Percentiles rank a stretch among this genome's conserved stretches.
Conservation (phyloP, 1,140 invertebrate species). For the Diorhabda sublineata region DNA sequence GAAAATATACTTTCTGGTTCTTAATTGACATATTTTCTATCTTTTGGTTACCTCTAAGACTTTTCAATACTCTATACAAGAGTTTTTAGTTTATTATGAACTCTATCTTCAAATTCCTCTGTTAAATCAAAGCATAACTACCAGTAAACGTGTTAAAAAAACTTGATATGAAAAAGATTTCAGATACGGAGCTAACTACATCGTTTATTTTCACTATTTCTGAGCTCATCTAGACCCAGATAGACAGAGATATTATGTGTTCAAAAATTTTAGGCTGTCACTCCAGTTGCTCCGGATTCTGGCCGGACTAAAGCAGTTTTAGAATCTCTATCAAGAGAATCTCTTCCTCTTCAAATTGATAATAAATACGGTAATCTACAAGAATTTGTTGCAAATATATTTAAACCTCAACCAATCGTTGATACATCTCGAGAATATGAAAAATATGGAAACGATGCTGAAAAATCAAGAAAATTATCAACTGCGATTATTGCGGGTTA, state of each 20-base stretch:
- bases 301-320: slow-evolving; percentile 36
- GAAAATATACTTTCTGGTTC: too few relatives aligned
- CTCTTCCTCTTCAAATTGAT: slow-evolving; percentile 33
- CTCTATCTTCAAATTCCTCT: too few relatives aligned
- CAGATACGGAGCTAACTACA: too few relatives aligned
- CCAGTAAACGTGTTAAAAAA: too few relatives aligned
- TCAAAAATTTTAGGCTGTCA: slow-evolving; percentile 10
- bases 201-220: too few relatives aligned
- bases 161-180: too few relatives aligned
- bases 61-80: too few relatives aligned
- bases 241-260: neutral
- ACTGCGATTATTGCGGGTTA: slow-evolving; percentile 55
- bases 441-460: slow-evolving; percentile 66
- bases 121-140: too few relatives aligned
- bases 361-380: slow-evolving; percentile 50
- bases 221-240: too few relatives aligned
- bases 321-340: slow-evolving; percentile 33
- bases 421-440: slow-evolving; percentile 64
- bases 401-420: slow-evolving; percentile 60
- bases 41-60: too few relatives aligned
- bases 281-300: slow-evolving; percentile 33
- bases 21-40: too few relatives aligned
- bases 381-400: slow-evolving; percentile 47
- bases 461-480: slow-evolving; percentile 55
- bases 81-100: too few relatives aligned